phyloP scores from a whole-genome alignment of 2,797 vertebrate species.

The Gymnoscopelus microlampas region DNA sequence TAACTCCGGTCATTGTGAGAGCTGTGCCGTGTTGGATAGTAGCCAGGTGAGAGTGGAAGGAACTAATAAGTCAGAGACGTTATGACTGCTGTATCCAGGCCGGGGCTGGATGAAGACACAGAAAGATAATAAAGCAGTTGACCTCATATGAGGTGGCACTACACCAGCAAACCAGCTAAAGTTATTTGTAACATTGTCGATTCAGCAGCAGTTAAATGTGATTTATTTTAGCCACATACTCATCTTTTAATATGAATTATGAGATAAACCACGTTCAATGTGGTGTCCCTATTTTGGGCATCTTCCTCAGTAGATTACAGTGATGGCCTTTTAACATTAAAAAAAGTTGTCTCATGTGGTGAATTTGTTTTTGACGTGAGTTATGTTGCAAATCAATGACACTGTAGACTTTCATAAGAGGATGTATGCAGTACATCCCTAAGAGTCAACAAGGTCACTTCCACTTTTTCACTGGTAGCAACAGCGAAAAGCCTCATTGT shows the following conservation, averaged over 20 bases:
- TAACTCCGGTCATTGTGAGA: slow-evolving; percentile 68
- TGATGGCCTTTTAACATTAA: neutral
- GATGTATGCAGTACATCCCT: slow-evolving; percentile 78
- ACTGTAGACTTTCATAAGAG: slow-evolving; percentile 74
- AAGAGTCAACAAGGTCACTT: slow-evolving; percentile 80
- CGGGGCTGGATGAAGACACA: slow-evolving; percentile 42
- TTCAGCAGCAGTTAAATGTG: neutral
- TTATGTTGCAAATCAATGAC: slow-evolving; percentile 64
- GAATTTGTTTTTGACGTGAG: slow-evolving; percentile 53
- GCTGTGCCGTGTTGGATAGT: slow-evolving; percentile 48
- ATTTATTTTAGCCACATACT: too few relatives aligned
- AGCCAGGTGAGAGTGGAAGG: slow-evolving; percentile 72
- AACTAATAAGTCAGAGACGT: slow-evolving; percentile 74
- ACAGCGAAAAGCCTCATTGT: slow-evolving; percentile 41
- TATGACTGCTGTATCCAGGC: slow-evolving; percentile 54
- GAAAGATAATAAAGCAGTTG: slow-evolving; percentile 43
- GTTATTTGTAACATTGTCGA: neutral
- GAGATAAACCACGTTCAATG: too few relatives aligned
- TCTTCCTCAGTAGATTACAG: too few relatives aligned
- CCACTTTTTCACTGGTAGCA: slow-evolving; percentile 78
- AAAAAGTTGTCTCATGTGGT: slow-evolving; percentile 6
- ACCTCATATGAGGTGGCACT: slow-evolving; percentile 11
- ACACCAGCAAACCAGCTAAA: slow-evolving; percentile 35
- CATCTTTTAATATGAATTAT: too few relatives aligned
- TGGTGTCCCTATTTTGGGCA: too few relatives aligned